A percentile compares a stretch with the other conserved stretches of the same genome.
phyloP scores from a whole-genome alignment of 2,113 vertebrate species.

The Bufo bufo region DNA sequence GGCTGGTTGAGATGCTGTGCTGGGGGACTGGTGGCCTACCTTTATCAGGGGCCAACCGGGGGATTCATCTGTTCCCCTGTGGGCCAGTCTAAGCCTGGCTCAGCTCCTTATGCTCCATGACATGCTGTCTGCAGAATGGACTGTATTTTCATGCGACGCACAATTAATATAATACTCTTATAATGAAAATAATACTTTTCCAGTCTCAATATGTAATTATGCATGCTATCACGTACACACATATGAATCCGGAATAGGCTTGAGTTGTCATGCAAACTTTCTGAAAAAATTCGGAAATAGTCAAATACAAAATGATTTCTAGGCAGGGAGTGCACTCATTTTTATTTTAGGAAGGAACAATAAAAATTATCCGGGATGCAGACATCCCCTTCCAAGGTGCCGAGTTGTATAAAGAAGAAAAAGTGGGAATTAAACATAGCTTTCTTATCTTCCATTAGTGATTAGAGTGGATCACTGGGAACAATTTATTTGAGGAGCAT shows the following conservation, averaged over 20 bases:
- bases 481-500: slow-evolving; percentile 61
- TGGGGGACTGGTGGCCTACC: too few relatives aligned
- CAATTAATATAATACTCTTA: background rate
- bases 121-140: too few relatives aligned
- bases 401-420: background rate
- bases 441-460: slow-evolving; percentile 37
- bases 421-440: background rate
- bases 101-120: too few relatives aligned
- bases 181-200: background rate
- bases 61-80: too few relatives aligned
- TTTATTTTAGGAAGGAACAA: background rate
- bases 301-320: background rate
- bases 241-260: background rate
- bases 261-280: background rate
- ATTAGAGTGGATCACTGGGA: slow-evolving; percentile 43
- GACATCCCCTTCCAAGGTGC: background rate
- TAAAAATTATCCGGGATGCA: background rate
- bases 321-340: background rate
- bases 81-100: too few relatives aligned
- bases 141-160: too few relatives aligned
- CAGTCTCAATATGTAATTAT: background rate
- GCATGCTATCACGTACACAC: background rate
- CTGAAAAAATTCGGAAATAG: background rate
- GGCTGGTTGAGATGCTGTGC: too few relatives aligned
- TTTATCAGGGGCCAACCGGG: too few relatives aligned